Percentiles rank a stretch among this genome's conserved stretches.
Conservation (phyloP, 2,797 vertebrate species). For the Eurystomus glaucurus region DNA sequence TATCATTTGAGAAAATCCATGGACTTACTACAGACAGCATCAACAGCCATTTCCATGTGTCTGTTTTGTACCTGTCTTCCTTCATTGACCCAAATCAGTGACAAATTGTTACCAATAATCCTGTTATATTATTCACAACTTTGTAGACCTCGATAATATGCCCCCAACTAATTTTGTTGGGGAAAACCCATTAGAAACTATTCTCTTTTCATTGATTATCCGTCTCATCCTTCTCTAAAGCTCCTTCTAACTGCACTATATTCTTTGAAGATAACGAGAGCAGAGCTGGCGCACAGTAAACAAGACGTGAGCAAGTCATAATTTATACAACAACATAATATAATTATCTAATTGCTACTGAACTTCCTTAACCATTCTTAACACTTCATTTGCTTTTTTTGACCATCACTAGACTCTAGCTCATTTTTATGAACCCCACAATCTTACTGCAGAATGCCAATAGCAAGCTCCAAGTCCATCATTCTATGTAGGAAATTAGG, state of each 20-base stretch:
- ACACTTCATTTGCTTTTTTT: neutral
- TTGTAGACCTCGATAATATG: neutral
- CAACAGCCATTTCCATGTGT: neutral
- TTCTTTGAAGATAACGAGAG: neutral
- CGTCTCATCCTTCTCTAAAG: neutral
- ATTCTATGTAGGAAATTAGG: neutral
- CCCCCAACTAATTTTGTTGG: neutral
- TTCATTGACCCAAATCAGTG: neutral
- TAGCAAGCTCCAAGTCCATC: neutral
- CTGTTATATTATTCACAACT: neutral
- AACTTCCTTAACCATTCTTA: neutral
- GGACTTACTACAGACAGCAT: neutral
- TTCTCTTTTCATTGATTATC: neutral
- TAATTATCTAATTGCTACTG: neutral
- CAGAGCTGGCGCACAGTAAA: neutral
- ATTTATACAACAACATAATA: conserved; percentile 2
- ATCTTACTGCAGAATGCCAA: neutral
- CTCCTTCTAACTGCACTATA: neutral
- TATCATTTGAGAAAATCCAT: neutral
- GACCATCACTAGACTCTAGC: neutral
- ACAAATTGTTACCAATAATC: neutral
- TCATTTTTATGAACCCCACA: accelerated
- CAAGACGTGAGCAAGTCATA: neutral
- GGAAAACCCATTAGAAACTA: neutral
- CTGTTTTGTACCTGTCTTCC: neutral